Conservation (phyloP, 1,140 invertebrate species). For the Lethrus apterus region DNA sequence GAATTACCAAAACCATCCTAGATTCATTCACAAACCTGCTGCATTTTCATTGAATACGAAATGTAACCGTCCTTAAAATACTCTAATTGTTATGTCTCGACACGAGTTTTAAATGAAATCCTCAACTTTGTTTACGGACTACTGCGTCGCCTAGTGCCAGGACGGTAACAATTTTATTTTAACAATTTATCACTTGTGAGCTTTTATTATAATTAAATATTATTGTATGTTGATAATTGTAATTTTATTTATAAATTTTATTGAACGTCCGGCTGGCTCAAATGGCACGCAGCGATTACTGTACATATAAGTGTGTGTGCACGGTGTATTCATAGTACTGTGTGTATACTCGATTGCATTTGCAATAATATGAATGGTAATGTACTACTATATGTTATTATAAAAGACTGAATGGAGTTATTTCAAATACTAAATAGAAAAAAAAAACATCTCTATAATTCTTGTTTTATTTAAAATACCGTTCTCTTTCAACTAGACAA, state of each 20-base stretch:
- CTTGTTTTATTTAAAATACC: slow-evolving; percentile 20
- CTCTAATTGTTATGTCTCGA: slow-evolving; percentile 4
- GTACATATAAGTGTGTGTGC: slow-evolving; percentile 40
- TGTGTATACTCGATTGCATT: slow-evolving; percentile 42
- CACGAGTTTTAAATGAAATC: slow-evolving; percentile 9
- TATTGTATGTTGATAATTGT: slow-evolving; percentile 1
- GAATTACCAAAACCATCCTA: too few relatives aligned
- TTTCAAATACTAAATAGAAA: slow-evolving; percentile 39
- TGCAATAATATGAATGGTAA: slow-evolving; percentile 43
- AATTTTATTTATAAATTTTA: slow-evolving; percentile 2
- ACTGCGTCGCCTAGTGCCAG: slow-evolving; percentile 22
- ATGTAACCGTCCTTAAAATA: slow-evolving; percentile 33
- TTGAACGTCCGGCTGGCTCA: slow-evolving; percentile 8
- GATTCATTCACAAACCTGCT: too few relatives aligned
- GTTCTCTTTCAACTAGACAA: too few relatives aligned
- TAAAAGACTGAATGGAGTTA: slow-evolving; percentile 45
- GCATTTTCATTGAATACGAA: slow-evolving; percentile 26
- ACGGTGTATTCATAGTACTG: slow-evolving; percentile 41
- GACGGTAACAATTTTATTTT: not conserved
- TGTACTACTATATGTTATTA: slow-evolving; percentile 43
- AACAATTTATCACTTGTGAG: slow-evolving; percentile 7
- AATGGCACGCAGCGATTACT: slow-evolving; percentile 30
- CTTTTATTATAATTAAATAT: slow-evolving; percentile 13
- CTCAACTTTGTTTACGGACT: slow-evolving; percentile 30
- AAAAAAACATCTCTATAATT: slow-evolving; percentile 26